Conservation (phyloP, 2,113 vertebrate genomes). For the Alexandromys fortis region DNA sequence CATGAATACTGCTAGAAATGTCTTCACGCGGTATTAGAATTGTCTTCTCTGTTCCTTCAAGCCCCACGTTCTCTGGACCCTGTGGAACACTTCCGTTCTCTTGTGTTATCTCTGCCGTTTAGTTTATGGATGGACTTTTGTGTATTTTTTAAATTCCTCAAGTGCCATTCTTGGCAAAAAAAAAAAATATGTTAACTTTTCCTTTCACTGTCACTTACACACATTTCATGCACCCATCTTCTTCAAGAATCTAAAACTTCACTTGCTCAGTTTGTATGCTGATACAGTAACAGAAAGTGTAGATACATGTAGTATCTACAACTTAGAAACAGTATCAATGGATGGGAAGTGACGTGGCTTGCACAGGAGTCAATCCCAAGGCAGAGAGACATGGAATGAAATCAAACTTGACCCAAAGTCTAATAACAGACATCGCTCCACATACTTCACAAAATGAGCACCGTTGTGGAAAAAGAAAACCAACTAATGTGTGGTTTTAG, state of each 20-base stretch:
- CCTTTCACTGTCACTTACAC: background rate
- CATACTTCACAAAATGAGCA: background rate
- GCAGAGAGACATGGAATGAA: background rate
- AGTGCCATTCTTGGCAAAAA: background rate
- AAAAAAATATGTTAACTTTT: background rate
- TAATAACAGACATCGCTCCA: background rate
- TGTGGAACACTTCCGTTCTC: background rate
- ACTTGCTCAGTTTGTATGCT: background rate
- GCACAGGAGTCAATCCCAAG: background rate
- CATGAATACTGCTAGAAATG: background rate
- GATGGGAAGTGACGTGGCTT: conserved; percentile 1
- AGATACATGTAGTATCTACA: background rate
- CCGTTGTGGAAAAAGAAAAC: too few relatives aligned
- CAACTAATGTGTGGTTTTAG: background rate
- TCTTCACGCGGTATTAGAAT: background rate
- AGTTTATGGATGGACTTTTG: background rate
- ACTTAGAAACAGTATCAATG: background rate
- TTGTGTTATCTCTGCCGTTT: background rate
- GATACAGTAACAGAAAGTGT: background rate
- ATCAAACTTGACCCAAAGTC: background rate
- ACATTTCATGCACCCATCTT: background rate
- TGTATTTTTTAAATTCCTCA: background rate
- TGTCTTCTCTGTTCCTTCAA: background rate
- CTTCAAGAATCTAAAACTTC: background rate
- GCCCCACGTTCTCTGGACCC: background rate